A percentile compares a stretch with the other conserved stretches of the same genome.
phyloP scores from a whole-genome alignment of 2,888 invertebrate species.

The Ashinkailepas kermadecensis region DNA sequence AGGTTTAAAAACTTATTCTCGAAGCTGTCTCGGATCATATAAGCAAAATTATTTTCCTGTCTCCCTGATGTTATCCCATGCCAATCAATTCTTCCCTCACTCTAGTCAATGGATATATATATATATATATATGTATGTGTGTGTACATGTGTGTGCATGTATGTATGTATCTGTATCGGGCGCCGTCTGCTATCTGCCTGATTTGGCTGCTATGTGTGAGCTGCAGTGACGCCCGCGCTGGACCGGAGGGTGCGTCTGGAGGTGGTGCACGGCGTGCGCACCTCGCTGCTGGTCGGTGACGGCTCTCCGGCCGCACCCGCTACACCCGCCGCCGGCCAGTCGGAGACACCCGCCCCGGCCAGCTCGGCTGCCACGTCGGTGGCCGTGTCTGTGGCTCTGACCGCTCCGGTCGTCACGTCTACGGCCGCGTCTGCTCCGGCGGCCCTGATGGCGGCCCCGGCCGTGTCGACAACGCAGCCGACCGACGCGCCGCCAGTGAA shows the following conservation, averaged over 20 bases:
- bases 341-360: background rate
- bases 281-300: background rate
- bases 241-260: slow-evolving; percentile 19
- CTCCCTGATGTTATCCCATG: too few relatives aligned
- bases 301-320: background rate
- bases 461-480: background rate
- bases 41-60: too few relatives aligned
- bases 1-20: too few relatives aligned
- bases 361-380: background rate
- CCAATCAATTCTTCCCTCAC: too few relatives aligned
- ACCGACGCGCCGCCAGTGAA: background rate
- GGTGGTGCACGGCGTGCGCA: slow-evolving; percentile 7
- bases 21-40: too few relatives aligned
- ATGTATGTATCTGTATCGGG: background rate
- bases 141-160: background rate
- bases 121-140: background rate
- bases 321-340: background rate
- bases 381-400: background rate
- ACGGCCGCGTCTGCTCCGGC: background rate
- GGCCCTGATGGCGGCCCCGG: background rate
- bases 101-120: too few relatives aligned
- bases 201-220: background rate
- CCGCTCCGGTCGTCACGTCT: background rate
- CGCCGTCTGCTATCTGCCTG: background rate
- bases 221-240: slow-evolving; percentile 23